Base-by-base conservation (phyloP, 35 echinoderm and acorn worm genomes). In the Ptychodera flava region DNA sequence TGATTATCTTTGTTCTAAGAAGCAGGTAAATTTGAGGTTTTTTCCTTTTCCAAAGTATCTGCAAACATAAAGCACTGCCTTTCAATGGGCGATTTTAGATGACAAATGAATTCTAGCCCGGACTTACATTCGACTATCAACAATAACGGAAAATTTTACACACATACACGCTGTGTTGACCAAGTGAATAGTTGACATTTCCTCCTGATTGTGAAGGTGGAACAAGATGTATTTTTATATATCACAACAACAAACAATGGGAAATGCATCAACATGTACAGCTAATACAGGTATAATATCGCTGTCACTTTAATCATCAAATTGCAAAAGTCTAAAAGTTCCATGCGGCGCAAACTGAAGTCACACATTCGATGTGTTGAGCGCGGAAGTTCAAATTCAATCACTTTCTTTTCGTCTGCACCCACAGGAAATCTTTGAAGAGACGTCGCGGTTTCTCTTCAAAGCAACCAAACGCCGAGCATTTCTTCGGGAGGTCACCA, bases 401-500 rank as follows among this genome's bases (percentile, higher is more conserved):
- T 64, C 45, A 64, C 45, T 64, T 22, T 64, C 28, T 12, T 36
- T 36, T 33, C 35, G 33, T 84, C 28, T 34, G n/a, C n/a, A n/a
- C n/a, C n/a, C 36, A 32, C 82, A 90, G 88, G 75, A 76, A 10
- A 78, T 85, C 34, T 90, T 85, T 31, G 85, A 76, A 16, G 35
- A 36, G 27, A 82, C 52, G 77, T 90, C 88, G 16, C 0, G 0
- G 35, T 35, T 30, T 29, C 77, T 90, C 0, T 90, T 81, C 77
- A 28, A 33, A 15, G 88, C 88, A 31, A 90, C 81, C 37, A 90
- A 80, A 16, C 31, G 83, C 16, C 88, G 83, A 10, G 88, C 83
- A 15, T 90, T 85, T 35, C 85, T 80, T 75, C 36, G 85, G 28
- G 34, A 81, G 15, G 85, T 90, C 78, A 90, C 78, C n/a, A 85